Evolutionary conservation across 30 jellyfish, hydroid and myxozoan genomes (phyloP), one percentile per base, ranked within the genome.

Genomic region (Aurelia aurita): DNA sequence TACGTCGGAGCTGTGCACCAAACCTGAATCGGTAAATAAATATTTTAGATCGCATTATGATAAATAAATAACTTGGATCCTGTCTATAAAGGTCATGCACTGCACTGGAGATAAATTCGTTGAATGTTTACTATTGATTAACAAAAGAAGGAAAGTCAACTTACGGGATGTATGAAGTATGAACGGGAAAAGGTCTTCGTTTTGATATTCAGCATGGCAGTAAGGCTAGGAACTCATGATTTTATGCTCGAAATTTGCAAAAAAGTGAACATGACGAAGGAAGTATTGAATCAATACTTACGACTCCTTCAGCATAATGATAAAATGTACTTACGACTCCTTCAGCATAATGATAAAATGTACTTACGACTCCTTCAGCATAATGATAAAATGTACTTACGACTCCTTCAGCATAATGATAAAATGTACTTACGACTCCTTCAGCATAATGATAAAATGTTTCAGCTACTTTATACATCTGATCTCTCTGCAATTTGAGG

Each of bases 1-100:
- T 91, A 91, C 5, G 98, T 91, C 10, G 98, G 98, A 29, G 98
- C 98, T 0, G 98, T 91, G 74, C 84, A 86, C 98, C 98, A 91
- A 35, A 91, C 98, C 98, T 91, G 25, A 14, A 62, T n/a, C 3
- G 55, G 66, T 35, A 25, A n/a, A 31, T 1, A 44, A 10, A 58
- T 0, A 12, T 65, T 45, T 3, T 8, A 31, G n/a, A 43, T 19
- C 16, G 27, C 3, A 60, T 10, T 20, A 60, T 79, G 20, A 65
- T 0, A 0, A 39, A 8, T 6, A 39, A 39, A 39, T 39, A 5
- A 6, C 15, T 4, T 39, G 51, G n/a, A 39, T 0, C 16, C 12
- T 39, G 15, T 4, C 51, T 39, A 39, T 39, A 6, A 39, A 39
- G 9, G 43, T 5, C 43, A 31, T 31, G 3, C 5, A 31, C 43